Evolutionary conservation across 2,888 invertebrate species (phyloP), one percentile per base, ranked within the genome.

Genomic region (Labia minor): DNA sequence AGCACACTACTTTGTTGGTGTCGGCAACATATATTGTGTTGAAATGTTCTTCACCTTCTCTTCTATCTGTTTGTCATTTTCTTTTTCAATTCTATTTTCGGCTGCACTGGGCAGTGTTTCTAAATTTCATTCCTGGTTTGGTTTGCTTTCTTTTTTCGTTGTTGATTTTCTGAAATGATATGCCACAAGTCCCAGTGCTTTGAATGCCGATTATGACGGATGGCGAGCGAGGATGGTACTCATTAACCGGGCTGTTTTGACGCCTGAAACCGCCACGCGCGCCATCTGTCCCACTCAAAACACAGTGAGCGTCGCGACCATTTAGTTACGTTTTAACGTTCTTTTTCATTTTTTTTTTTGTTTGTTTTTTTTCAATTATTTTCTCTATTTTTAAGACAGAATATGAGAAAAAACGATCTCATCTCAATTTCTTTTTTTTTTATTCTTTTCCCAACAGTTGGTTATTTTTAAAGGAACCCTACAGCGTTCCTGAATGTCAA

Each of bases 381-480:
- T 26, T 26, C 26, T 26, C 26, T 26, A 26, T 26, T 26, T 6
- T 26, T 26, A 26, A 6, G 26, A 26, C 26, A 26, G 26, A 26
- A 26, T 26, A 26, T 26, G 26, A 26, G 26, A 26, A 26, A 26
- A 49, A 49, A 49, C 14, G 49, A 49, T n/a, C 14, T 49, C 49
- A 16, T n/a, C 14, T 49, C 49, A 14, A 49, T 49, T 16, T 49
- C 49, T 49, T 49, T 49, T 33, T 8, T 33, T 49, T n/a, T 49
- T 49, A 49, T 49, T 49, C 69, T 69, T 61, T 70, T 66, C 70
- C 68, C 67, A 65, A 69, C 70, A 70, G 70, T 69, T 69, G 61
- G 67, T 70, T 69, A 61, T 67, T 61, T 67, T 68, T 68, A 73
- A 74, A 71, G 74, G 74, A 74, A 74, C 73, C 72, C 66, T 73